phyloP scores from a whole-genome alignment of 2,888 invertebrate genomes.

The Plebejus melissa region DNA sequence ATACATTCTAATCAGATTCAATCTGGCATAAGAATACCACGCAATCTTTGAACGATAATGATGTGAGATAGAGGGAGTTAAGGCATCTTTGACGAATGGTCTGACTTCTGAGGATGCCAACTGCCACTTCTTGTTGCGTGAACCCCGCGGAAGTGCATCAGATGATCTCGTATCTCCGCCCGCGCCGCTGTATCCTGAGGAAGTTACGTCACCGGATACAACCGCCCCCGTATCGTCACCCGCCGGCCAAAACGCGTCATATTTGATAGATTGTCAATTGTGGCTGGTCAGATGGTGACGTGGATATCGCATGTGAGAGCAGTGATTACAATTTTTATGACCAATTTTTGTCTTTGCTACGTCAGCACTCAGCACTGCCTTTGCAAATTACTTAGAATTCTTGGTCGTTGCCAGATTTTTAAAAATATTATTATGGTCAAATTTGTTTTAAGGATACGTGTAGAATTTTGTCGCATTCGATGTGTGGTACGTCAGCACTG shows the following conservation, averaged over 20 bases:
- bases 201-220: slow-evolving; percentile 76
- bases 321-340: background rate
- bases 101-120: background rate
- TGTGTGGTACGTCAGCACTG: background rate
- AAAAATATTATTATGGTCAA: too few relatives aligned
- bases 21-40: background rate
- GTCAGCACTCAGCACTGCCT: too few relatives aligned
- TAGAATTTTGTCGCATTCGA: too few relatives aligned
- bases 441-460: too few relatives aligned
- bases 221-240: slow-evolving; percentile 46
- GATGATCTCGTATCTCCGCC: slow-evolving; percentile 65
- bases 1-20: background rate
- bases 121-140: slow-evolving; percentile 39
- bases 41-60: background rate
- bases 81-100: background rate
- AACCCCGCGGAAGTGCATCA: slow-evolving; percentile 58
- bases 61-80: background rate
- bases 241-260: slow-evolving; percentile 12
- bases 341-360: background rate
- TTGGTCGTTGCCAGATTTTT: too few relatives aligned
- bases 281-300: background rate
- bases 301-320: background rate
- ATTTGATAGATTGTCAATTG: slow-evolving; percentile 5
- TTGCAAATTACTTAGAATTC: too few relatives aligned
- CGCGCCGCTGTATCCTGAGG: slow-evolving; percentile 59